These are phyloP conservation scores for Phytoseiulus persimilis DNA, from an alignment of 2,888 invertebrate genomes.

Conservation along the genomic window DNA sequence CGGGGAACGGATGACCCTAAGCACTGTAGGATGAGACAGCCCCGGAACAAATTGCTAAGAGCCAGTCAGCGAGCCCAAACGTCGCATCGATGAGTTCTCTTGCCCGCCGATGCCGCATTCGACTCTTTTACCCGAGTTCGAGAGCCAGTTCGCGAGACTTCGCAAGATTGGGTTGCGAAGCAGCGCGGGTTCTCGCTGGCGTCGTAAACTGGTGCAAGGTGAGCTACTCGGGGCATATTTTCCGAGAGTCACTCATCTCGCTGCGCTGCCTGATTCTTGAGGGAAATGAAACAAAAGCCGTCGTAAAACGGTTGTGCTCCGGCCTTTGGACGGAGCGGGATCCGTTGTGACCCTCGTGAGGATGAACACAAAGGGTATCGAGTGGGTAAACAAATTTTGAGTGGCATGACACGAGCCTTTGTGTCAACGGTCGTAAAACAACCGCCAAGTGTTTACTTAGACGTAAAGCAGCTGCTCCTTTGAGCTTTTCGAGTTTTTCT, in stretches of 20 bases:
- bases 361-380: not conserved
- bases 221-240: not conserved
- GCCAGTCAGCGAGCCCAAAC: not conserved
- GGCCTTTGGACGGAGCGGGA: not conserved
- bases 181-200: not conserved
- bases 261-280: not conserved
- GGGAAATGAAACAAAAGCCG: not conserved
- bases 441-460: not conserved
- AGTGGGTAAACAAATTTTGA: conserved; percentile 5
- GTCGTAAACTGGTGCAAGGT: not conserved
- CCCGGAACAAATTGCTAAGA: not conserved
- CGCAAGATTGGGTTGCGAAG: too few relatives aligned
- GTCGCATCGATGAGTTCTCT: not conserved
- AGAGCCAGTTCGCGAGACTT: too few relatives aligned
- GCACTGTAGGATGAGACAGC: not conserved
- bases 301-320: not conserved
- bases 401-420: not conserved
- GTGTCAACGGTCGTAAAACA: not conserved
- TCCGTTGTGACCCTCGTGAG: not conserved
- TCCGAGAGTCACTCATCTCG: not conserved
- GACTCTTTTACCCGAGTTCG: not conserved
- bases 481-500: not conserved
- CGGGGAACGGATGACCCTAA: not conserved
- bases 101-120: not conserved
- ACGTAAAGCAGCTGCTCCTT: not conserved